Evolutionary conservation across 2,797 vertebrate species (phyloP).

Genomic region (Sebastes reedi): DNA sequence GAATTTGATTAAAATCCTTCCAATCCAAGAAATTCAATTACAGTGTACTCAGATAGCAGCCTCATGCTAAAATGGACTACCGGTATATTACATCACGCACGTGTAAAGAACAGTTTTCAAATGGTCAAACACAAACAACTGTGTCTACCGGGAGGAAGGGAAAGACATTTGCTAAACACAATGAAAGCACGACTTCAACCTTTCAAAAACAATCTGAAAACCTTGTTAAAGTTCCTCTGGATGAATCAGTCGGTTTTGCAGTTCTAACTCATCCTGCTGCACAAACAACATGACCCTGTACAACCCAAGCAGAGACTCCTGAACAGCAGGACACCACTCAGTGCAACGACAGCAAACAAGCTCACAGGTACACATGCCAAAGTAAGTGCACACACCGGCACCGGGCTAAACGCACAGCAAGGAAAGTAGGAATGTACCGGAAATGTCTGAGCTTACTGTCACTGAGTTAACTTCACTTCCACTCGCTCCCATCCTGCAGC

Average conservation of each 20-base stretch:
- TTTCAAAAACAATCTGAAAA: background rate
- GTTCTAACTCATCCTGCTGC: slow-evolving; percentile 2
- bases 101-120: background rate
- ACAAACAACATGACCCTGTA: slow-evolving; percentile 16
- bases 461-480: background rate
- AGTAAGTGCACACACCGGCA: background rate
- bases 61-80: background rate
- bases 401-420: background rate
- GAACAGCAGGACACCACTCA: slow-evolving; percentile 58
- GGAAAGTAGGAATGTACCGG: background rate
- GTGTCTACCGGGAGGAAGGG: background rate
- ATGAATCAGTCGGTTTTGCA: background rate
- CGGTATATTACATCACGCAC: background rate
- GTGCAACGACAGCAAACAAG: slow-evolving; percentile 15
- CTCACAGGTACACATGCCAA: slow-evolving; percentile 9
- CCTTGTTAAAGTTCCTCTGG: background rate
- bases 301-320: background rate
- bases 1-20: background rate
- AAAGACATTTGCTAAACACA: background rate
- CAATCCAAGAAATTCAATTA: background rate
- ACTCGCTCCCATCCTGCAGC: background rate
- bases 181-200: background rate
- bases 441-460: background rate
- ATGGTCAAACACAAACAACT: background rate
- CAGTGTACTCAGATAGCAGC: background rate